Conservation (phyloP, 1,140 invertebrate genomes). For the Mesaphorura yosii region DNA sequence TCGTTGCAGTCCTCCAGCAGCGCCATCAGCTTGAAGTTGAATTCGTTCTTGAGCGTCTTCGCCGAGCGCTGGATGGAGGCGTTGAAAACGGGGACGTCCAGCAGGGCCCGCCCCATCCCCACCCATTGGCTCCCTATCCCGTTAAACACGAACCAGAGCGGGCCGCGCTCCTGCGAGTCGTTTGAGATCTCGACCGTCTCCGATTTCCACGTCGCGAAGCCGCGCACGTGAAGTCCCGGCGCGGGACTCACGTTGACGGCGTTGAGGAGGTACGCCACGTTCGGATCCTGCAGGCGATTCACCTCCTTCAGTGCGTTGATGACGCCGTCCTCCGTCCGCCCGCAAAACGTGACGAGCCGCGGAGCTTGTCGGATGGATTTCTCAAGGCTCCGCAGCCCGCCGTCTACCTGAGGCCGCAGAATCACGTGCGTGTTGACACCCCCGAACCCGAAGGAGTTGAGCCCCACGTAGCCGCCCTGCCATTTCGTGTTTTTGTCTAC, state of each 20-base stretch:
- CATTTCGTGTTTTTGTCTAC: slow-evolving; percentile 51
- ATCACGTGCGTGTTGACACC: slow-evolving; percentile 55
- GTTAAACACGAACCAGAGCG: slow-evolving; percentile 81
- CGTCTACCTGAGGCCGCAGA: too few relatives aligned
- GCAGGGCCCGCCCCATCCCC: slow-evolving; percentile 76
- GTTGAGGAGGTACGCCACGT: too few relatives aligned
- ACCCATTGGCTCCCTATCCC: slow-evolving; percentile 96
- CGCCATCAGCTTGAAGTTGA: too few relatives aligned
- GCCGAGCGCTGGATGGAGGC: slow-evolving; percentile 61
- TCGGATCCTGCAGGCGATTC: too few relatives aligned
- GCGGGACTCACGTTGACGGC: too few relatives aligned
- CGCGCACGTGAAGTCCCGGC: too few relatives aligned
- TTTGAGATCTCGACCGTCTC: too few relatives aligned
- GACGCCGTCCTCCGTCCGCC: slow-evolving; percentile 42
- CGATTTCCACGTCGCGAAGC: too few relatives aligned
- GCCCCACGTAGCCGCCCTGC: slow-evolving; percentile 43
- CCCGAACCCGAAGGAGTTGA: slow-evolving; percentile 54
- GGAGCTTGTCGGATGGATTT: slow-evolving; percentile 24
- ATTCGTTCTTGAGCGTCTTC: too few relatives aligned
- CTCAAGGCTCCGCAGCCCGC: too few relatives aligned
- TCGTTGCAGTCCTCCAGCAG: too few relatives aligned
- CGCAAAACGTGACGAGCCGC: slow-evolving; percentile 38
- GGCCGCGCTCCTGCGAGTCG: too few relatives aligned
- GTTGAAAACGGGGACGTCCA: slow-evolving; percentile 65
- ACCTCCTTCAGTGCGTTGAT: slow-evolving; percentile 35